Base-by-base conservation (phyloP, 2,888 invertebrate genomes). In the Athalia cordata region DNA sequence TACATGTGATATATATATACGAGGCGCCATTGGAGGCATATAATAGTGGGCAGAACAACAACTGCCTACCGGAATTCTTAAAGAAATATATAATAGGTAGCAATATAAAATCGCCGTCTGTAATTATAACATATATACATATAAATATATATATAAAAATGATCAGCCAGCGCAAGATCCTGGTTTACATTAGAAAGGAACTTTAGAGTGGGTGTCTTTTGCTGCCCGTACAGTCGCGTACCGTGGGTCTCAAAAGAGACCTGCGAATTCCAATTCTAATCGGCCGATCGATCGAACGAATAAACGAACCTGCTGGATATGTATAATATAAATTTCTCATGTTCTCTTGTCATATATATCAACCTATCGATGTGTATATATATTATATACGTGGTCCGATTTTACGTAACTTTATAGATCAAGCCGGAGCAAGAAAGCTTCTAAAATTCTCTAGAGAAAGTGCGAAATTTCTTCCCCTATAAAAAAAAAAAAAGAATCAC, bases 161-260 rank as follows among this genome's bases (percentile, higher is more conserved):
- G 57, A 67, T 67, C 66, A 59, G 57, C 57, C 50, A 29, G 70
- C 74, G n/a, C 70, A 61, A 77, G 77, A 77, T 77, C 77, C 77
- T 77, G 77, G 67, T 77, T 70, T 70, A 68, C 77, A 68, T 77
- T 77, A 77, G 77, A 77, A 77, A 77, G 77, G 77, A 77, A 70
- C 77, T 68, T 52, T 62, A 61, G 70, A 77, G 77, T 77, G 77
- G 77, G 77, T 77, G 77, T 77, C 77, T 70, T 29, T 29, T 29
- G 29, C 77, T 77, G 77, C 77, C 50, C 13, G 4, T 55, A n/a
- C 55, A 55, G 57, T 9, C 13, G 45, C 13, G n/a, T 6, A 57
- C 5, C 13, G 45, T 59, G 72, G 59, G 57, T 72, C 43, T 72
- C 72, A 29, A 29, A 29, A 29, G 59, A 57, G 43, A 57, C 47